Conservation (phyloP, 1,140 invertebrate species). For the Caenorhabditis tropicalis region DNA sequence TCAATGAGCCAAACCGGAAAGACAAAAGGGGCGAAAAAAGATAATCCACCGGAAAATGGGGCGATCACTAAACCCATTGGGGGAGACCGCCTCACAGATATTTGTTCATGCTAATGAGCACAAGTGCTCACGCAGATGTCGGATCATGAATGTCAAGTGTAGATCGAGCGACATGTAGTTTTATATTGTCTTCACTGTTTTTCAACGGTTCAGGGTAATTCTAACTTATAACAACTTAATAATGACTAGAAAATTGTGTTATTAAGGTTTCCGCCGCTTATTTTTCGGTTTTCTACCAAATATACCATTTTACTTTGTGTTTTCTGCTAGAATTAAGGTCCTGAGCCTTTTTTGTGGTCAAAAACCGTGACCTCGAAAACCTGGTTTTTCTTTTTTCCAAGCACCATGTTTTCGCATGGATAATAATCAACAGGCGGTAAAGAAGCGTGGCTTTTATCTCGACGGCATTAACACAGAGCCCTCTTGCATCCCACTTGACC, state of each 20-base stretch:
- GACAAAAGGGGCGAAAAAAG: background rate
- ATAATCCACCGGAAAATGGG: slow-evolving; percentile 9
- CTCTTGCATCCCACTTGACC: background rate
- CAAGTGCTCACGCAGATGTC: background rate
- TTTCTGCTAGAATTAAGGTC: too few relatives aligned
- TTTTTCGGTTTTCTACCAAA: too few relatives aligned
- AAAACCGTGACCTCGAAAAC: too few relatives aligned
- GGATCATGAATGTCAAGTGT: slow-evolving; percentile 8
- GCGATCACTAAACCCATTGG: slow-evolving; percentile 3
- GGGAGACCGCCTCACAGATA: background rate
- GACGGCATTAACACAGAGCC: slow-evolving; percentile 28
- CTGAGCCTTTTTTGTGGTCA: too few relatives aligned
- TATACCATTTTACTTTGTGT: too few relatives aligned
- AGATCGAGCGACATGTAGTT: slow-evolving; percentile 6
- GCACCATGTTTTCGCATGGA: background rate
- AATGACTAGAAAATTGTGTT: too few relatives aligned
- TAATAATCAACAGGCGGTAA: slow-evolving; percentile 31
- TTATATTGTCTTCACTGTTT: background rate
- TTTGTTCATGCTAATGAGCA: slow-evolving; percentile 45
- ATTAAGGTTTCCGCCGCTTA: too few relatives aligned
- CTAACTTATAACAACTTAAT: background rate
- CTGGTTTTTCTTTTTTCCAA: background rate
- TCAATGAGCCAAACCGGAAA: background rate
- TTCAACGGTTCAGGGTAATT: too few relatives aligned
- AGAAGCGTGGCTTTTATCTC: slow-evolving; percentile 40